Evolutionary conservation across 53 echinoderm and acorn worm species (phyloP).

Genomic region (Echinarachnius parma): DNA sequence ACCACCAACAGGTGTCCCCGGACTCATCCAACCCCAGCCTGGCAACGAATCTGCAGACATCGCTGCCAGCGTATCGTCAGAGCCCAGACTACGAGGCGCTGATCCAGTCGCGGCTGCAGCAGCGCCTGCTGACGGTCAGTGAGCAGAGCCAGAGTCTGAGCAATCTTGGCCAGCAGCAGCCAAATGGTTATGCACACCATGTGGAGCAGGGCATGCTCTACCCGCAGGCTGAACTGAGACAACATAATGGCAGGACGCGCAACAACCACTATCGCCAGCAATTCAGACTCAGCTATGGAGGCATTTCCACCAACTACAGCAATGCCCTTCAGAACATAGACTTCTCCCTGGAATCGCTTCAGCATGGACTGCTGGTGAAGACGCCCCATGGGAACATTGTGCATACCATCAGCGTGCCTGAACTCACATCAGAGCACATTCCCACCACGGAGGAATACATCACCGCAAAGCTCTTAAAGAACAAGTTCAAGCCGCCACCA

Average conservation of each 20-base stretch:
- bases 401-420: slow-evolving; percentile 93
- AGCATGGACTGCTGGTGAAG: slow-evolving; percentile 57
- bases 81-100: slow-evolving; percentile 82
- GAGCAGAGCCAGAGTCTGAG: slow-evolving; percentile 88
- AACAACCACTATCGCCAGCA: slow-evolving; percentile 63
- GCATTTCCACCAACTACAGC: slow-evolving; percentile 51
- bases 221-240: slow-evolving; percentile 68
- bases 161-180: slow-evolving; percentile 58
- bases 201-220: slow-evolving; percentile 56
- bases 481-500: slow-evolving; percentile 90
- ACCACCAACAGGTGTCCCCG: slow-evolving; percentile 75
- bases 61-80: slow-evolving; percentile 78
- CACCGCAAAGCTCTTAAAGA: slow-evolving; percentile 84
- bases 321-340: slow-evolving; percentile 47
- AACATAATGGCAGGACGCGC: slow-evolving; percentile 51
- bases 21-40: slow-evolving; percentile 88
- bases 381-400: slow-evolving; percentile 71
- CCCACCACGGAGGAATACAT: slow-evolving; percentile 93
- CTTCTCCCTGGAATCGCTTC: slow-evolving; percentile 76
- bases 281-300: slow-evolving; percentile 77
- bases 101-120: slow-evolving; percentile 61
- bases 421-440: slow-evolving; percentile 76
- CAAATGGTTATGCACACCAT: slow-evolving; percentile 47
- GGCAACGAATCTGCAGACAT: slow-evolving; percentile 59
- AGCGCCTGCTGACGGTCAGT: slow-evolving; percentile 55